Conservation (phyloP, 2,888 invertebrate genomes). For the Ashinkailepas kermadecensis region DNA sequence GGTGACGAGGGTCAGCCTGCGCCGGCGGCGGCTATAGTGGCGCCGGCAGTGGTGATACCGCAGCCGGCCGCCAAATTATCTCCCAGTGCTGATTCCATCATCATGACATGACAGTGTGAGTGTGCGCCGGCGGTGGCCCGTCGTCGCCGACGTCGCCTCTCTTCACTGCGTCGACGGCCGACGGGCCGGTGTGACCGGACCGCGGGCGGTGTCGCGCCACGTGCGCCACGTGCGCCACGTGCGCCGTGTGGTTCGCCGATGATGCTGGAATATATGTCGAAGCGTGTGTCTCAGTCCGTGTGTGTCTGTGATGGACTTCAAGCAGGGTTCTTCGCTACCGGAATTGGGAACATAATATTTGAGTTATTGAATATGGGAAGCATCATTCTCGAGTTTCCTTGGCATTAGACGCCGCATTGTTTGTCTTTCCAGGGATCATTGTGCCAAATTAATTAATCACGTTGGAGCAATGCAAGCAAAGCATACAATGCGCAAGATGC, state of each 20-base stretch:
- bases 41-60: not conserved
- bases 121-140: not conserved
- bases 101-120: not conserved
- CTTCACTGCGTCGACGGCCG: not conserved
- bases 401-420: too few species aligned
- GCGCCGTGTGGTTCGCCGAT: not conserved
- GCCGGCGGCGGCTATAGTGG: not conserved
- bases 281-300: not conserved
- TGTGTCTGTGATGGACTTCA: too few species aligned
- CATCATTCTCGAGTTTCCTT: too few species aligned
- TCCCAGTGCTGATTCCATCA: conserved; percentile 15
- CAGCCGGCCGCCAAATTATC: not conserved
- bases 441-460: too few species aligned
- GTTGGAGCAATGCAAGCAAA: too few species aligned
- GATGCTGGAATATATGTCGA: not conserved
- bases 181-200: not conserved
- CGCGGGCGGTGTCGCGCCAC: not conserved
- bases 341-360: too few species aligned
- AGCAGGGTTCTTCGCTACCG: too few species aligned
- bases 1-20: not conserved
- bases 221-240: not conserved
- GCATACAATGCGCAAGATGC: too few species aligned
- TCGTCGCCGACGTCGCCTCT: not conserved
- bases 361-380: too few species aligned
- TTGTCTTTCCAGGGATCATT: too few species aligned